Evolutionary conservation across 2,113 vertebrate genomes (phyloP).

Genomic region (Menura novaehollandiae): DNA sequence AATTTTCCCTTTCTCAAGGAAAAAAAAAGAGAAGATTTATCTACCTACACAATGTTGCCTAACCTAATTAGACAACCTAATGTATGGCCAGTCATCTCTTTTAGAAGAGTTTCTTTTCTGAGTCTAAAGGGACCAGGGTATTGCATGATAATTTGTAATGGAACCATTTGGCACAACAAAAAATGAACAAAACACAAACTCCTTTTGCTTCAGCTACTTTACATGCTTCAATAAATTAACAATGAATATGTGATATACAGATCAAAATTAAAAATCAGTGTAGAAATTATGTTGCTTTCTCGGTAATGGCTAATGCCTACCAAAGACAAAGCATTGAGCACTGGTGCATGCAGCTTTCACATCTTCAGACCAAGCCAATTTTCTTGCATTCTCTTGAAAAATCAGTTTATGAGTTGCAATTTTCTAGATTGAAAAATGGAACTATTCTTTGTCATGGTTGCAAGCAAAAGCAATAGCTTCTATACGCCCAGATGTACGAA

Average conservation of each 20-base stretch:
- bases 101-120: not conserved
- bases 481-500: not conserved
- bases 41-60: not conserved
- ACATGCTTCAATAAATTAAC: not conserved
- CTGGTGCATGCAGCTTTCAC: not conserved
- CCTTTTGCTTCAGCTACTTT: not conserved
- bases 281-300: not conserved
- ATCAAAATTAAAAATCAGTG: not conserved
- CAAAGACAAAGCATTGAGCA: not conserved
- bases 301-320: not conserved
- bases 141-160: not conserved
- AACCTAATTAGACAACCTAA: not conserved
- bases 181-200: not conserved
- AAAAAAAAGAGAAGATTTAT: not conserved
- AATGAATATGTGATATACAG: not conserved
- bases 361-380: not conserved
- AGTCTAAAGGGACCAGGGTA: not conserved
- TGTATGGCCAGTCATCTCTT: not conserved
- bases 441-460: not conserved
- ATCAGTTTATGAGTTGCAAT: not conserved
- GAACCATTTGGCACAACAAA: not conserved
- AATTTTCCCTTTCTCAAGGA: not conserved
- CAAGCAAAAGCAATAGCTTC: not conserved
- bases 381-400: not conserved
- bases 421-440: not conserved